These are phyloP conservation scores for Crossocerus cetratus DNA, from an alignment of 2,888 invertebrate species.

Conservation along the genomic window DNA sequence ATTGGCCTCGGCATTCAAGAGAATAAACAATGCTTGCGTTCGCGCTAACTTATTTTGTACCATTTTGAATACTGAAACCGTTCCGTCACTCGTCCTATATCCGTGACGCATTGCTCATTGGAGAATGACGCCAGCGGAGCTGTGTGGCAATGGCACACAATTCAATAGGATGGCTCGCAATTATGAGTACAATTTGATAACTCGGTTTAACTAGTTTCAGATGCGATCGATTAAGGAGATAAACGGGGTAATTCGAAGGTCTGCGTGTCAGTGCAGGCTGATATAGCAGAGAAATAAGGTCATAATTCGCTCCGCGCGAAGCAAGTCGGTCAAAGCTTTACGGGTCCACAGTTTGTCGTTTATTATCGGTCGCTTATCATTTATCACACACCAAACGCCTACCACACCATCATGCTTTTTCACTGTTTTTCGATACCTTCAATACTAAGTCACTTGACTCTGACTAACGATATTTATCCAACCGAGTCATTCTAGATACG, in stretches of 20 bases:
- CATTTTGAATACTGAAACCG: background rate
- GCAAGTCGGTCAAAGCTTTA: background rate
- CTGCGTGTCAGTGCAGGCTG: background rate
- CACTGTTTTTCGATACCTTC: too few relatives aligned
- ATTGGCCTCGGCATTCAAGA: constrained; percentile 1
- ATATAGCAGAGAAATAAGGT: background rate
- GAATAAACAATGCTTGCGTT: constrained; percentile 3
- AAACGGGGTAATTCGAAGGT: background rate
- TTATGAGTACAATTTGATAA: background rate
- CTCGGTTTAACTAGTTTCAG: background rate
- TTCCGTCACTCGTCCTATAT: background rate
- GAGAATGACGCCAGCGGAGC: background rate
- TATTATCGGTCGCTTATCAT: background rate
- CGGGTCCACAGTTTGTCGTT: background rate
- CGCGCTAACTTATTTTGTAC: constrained; percentile 1
- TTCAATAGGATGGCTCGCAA: background rate
- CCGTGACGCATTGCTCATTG: background rate
- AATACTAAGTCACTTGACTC: too few relatives aligned
- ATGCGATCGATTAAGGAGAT: background rate
- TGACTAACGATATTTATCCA: too few relatives aligned
- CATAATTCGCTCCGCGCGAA: background rate
- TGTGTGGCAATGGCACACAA: too few relatives aligned
- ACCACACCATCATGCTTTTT: too few relatives aligned
- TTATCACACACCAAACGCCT: background rate
- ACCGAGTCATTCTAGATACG: too few relatives aligned